These are phyloP conservation scores for Helarctos malayanus DNA, from an alignment of 2,797 vertebrate species.

Conservation along the genomic window DNA sequence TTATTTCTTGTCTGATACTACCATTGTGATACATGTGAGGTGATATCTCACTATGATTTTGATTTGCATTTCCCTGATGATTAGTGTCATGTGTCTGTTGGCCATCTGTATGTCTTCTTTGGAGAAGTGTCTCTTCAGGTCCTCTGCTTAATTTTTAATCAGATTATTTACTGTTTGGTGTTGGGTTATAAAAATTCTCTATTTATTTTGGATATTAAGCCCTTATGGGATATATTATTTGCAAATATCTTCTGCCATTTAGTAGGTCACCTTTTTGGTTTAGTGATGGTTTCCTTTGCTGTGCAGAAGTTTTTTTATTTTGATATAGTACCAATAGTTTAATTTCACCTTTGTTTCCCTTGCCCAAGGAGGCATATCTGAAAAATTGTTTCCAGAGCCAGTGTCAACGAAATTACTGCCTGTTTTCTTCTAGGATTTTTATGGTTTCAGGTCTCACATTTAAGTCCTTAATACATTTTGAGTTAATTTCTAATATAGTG, in stretches of 20 bases:
- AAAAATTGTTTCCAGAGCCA: not conserved
- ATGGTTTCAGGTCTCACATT: not conserved
- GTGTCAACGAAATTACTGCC: not conserved
- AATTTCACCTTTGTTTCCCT: not conserved
- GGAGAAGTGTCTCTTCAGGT: not conserved
- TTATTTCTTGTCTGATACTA: not conserved
- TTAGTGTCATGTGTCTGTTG: not conserved
- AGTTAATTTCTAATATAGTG: not conserved
- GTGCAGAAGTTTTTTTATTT: not conserved
- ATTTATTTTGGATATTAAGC: not conserved
- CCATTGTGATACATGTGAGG: not conserved
- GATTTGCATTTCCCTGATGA: not conserved
- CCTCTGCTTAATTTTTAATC: not conserved
- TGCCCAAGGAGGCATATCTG: not conserved
- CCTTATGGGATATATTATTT: not conserved
- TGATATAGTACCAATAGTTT: not conserved
- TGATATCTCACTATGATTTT: not conserved
- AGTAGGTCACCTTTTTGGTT: not conserved
- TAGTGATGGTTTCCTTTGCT: not conserved
- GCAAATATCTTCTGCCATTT: not conserved
- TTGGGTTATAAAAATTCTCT: not conserved
- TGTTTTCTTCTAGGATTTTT: not conserved
- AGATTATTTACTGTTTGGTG: not conserved
- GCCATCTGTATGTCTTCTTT: not conserved
- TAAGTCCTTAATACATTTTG: not conserved